These are phyloP conservation scores for Todiramphus chloris DNA, from an alignment of 2,113 vertebrate genomes.

Conservation along the genomic window DNA sequence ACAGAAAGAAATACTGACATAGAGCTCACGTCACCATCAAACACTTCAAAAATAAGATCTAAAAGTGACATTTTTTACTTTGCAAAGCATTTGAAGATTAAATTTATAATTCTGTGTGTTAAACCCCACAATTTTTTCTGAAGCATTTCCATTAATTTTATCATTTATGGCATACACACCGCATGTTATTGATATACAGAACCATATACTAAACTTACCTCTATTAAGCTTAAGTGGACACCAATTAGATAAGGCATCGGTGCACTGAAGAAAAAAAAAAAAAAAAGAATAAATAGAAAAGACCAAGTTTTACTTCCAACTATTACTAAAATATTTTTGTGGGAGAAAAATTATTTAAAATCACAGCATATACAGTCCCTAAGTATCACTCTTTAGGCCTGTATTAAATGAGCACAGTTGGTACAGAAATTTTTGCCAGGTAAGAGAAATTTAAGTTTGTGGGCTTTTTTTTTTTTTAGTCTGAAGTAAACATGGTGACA, in stretches of 20 bases:
- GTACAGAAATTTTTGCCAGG: not conserved
- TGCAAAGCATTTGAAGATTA: not conserved
- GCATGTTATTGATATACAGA: not conserved
- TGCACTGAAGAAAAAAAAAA: constrained; percentile 78
- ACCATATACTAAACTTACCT: constrained; percentile 76
- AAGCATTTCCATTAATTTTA: not conserved
- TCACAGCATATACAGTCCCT: not conserved
- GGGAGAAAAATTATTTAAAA: not conserved
- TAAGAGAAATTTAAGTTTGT: not conserved
- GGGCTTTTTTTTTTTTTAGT: not conserved
- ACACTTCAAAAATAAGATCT: not conserved
- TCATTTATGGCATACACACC: not conserved
- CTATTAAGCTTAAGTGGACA: constrained; percentile 94
- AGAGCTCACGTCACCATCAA: not conserved
- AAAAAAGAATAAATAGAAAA: not conserved
- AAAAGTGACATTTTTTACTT: not conserved
- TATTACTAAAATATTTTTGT: too few relatives aligned
- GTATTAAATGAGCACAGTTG: not conserved
- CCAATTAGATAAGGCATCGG: constrained; percentile 98
- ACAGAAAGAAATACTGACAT: not conserved
- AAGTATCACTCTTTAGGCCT: not conserved
- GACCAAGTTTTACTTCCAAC: not conserved
- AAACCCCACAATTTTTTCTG: not conserved
- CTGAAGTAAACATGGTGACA: not conserved
- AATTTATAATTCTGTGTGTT: not conserved